Evolutionary conservation across 2,888 invertebrate genomes (phyloP).

Genomic region (Empis livida): DNA sequence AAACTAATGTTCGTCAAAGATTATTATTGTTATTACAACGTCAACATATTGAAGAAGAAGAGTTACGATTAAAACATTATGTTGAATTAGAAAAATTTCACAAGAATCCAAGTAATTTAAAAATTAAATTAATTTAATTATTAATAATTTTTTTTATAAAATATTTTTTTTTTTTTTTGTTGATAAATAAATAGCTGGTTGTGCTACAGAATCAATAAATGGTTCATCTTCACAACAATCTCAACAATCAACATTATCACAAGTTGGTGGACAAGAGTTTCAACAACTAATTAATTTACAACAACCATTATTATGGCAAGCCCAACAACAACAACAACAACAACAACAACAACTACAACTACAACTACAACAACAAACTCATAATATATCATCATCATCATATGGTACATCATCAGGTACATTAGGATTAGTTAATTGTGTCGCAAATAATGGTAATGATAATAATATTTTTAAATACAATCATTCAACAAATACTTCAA

Average conservation of each 20-base stretch:
- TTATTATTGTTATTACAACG: constrained; percentile 31
- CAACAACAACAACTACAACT: constrained; percentile 6
- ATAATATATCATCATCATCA: constrained; percentile 3
- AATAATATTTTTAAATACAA: no score
- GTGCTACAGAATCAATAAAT: neutral
- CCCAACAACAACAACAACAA: constrained; percentile 4
- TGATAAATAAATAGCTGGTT: constrained; percentile 4
- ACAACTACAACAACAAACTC: neutral
- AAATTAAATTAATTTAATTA: no score
- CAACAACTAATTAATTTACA: neutral
- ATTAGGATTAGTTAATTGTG: no score
- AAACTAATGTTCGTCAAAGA: constrained; percentile 32
- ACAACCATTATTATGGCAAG: neutral
- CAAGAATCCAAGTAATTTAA: constrained; percentile 13
- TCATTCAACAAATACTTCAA: no score
- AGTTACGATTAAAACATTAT: constrained; percentile 32
- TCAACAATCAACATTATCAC: constrained; percentile 4
- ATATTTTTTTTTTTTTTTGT: no score
- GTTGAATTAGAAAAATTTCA: constrained; percentile 36
- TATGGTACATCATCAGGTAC: neutral
- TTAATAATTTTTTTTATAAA: no score
- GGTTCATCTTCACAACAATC: constrained; percentile 2
- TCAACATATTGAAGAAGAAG: constrained; percentile 35
- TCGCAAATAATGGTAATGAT: no score
- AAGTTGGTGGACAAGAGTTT: neutral